Percentiles rank a stretch among this genome's conserved stretches.
These are phyloP conservation scores for Diploptera punctata DNA, from an alignment of 2,888 invertebrate species.

Conservation along the genomic window DNA sequence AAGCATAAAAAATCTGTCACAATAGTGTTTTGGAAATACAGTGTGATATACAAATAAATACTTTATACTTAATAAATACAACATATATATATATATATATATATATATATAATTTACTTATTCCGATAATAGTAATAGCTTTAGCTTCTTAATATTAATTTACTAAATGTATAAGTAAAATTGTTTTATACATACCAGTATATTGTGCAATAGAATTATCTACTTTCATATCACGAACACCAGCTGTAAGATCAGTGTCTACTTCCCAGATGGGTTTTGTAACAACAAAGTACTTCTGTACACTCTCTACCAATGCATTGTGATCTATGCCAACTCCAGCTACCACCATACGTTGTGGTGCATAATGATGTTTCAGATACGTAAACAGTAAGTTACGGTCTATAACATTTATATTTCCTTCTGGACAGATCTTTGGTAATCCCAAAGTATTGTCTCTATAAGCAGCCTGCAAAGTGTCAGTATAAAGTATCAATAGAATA, in stretches of 20 bases:
- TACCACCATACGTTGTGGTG: conserved; percentile 93
- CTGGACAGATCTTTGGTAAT: conserved; percentile 90
- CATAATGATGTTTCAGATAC: conserved; percentile 87
- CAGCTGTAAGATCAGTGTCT: conserved; percentile 55
- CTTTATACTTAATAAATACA: no score
- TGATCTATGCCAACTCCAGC: conserved; percentile 97
- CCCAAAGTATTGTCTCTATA: conserved; percentile 94
- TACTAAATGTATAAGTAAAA: no score
- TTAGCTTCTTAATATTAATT: no score
- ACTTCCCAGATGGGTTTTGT: conserved; percentile 81
- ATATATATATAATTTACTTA: no score
- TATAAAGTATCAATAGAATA: no score
- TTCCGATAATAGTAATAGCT: no score
- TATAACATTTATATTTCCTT: conserved; percentile 79
- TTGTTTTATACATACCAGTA: no score
- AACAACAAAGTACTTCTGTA: conserved; percentile 83
- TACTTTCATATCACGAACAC: conserved; percentile 55
- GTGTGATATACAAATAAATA: no score
- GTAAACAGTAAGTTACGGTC: conserved; percentile 78
- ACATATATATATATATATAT: conserved; percentile 62
- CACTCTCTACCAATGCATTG: conserved; percentile 79
- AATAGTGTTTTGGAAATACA: no score
- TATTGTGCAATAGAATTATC: conserved; percentile 91
- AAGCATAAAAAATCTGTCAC: no score
- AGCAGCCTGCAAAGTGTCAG: conserved; percentile 74